Percentiles rank a stretch among this genome's conserved stretches.
These are phyloP conservation scores for Sarcophaga carnaria DNA, from an alignment of 2,888 invertebrate genomes.

Conservation along the genomic window DNA sequence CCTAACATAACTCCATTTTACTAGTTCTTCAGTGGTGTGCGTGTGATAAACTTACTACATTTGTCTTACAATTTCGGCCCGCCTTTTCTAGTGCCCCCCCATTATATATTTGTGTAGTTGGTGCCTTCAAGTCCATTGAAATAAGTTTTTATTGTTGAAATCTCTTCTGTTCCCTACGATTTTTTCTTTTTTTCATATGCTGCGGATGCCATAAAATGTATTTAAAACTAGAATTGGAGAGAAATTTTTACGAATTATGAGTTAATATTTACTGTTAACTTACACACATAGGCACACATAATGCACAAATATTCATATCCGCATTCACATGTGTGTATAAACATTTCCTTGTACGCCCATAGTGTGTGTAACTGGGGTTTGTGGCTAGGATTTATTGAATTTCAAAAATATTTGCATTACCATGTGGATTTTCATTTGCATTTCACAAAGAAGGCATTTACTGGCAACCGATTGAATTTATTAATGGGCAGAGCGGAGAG, in stretches of 20 bases:
- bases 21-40: too few species aligned
- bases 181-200: constrained; percentile 3
- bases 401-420: background rate
- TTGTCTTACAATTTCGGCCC: too few species aligned
- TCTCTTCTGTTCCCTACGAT: constrained; percentile 22
- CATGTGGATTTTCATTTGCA: too few species aligned
- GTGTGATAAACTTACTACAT: too few species aligned
- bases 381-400: constrained; percentile 16
- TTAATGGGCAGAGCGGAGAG: too few species aligned
- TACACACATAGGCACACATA: background rate
- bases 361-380: background rate
- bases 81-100: too few species aligned
- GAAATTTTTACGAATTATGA: constrained; percentile 46
- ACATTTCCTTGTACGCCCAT: too few species aligned
- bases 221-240: constrained; percentile 40
- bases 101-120: constrained; percentile 3
- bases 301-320: background rate
- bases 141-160: constrained; percentile 45
- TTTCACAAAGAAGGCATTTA: too few species aligned
- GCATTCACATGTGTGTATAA: too few species aligned
- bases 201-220: constrained; percentile 57
- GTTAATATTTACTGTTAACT: constrained; percentile 51
- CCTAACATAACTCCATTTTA: too few species aligned
- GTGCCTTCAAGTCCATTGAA: constrained; percentile 63
- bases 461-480: too few species aligned